Conservation (phyloP, 2,888 invertebrate species). For the Xylophagus ater region DNA sequence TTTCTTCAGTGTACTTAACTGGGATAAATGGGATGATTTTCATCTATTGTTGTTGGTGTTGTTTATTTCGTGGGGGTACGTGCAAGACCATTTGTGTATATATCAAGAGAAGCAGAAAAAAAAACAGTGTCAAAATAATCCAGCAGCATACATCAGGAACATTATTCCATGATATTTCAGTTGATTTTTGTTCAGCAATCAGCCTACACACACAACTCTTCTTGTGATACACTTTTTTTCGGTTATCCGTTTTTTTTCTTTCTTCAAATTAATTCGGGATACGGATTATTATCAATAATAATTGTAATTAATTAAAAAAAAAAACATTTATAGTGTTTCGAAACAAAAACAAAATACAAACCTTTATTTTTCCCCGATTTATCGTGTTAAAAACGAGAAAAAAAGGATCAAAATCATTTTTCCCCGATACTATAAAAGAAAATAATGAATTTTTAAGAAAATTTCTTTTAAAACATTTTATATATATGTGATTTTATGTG, state of each 20-base stretch:
- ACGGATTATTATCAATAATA: no score
- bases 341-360: neutral
- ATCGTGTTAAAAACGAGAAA: no score
- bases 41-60: neutral
- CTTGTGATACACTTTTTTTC: slow-evolving; percentile 4
- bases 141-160: slow-evolving; percentile 10
- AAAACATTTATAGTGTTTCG: no score
- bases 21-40: slow-evolving; percentile 2
- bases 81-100: slow-evolving; percentile 5
- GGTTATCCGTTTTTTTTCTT: slow-evolving; percentile 6
- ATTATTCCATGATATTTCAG: slow-evolving; percentile 12
- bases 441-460: slow-evolving; percentile 3
- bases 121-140: neutral
- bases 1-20: slow-evolving; percentile 6
- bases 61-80: neutral
- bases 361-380: slow-evolving; percentile 4
- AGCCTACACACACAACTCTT: slow-evolving; percentile 14
- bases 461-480: no score
- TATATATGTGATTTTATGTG: no score
- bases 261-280: no score
- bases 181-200: slow-evolving; percentile 17
- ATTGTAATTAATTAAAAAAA: no score
- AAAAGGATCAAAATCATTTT: no score
- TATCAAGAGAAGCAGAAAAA: slow-evolving; percentile 6
- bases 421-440: no score